phyloP scores from a whole-genome alignment of 1,140 invertebrate genomes.

The Matsumurasca onukii region DNA sequence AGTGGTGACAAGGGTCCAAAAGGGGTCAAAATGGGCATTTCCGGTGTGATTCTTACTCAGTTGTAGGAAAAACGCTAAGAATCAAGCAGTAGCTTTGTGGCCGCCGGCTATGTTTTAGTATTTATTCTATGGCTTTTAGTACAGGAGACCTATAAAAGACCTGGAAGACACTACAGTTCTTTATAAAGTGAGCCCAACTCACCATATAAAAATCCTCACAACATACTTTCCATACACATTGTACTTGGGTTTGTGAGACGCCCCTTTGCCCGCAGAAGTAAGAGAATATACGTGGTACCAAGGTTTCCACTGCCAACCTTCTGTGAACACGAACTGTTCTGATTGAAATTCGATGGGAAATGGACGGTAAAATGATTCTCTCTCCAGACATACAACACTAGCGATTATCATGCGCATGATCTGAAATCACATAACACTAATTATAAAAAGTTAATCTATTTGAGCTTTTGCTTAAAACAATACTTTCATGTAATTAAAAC shows the following conservation, averaged over 20 bases:
- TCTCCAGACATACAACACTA: constrained; percentile 30
- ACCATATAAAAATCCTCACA: constrained; percentile 39
- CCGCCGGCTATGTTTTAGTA: too few relatives aligned
- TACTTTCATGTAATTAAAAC: neutral
- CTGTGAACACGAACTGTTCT: constrained; percentile 14
- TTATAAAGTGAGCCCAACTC: too few relatives aligned
- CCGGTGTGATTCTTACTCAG: too few relatives aligned
- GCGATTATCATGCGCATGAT: constrained; percentile 29
- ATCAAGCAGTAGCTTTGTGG: too few relatives aligned
- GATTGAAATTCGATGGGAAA: constrained; percentile 32
- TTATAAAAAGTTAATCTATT: constrained; percentile 5
- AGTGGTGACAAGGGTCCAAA: too few relatives aligned
- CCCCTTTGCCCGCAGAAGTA: constrained; percentile 33
- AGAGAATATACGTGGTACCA: constrained; percentile 39
- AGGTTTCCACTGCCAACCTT: constrained; percentile 34
- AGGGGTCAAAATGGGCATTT: too few relatives aligned
- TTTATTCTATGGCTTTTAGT: too few relatives aligned
- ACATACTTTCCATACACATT: constrained; percentile 37
- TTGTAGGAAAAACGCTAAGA: too few relatives aligned
- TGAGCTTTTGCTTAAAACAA: neutral
- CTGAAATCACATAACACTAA: too few relatives aligned
- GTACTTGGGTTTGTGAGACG: constrained; percentile 30
- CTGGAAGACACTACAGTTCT: too few relatives aligned
- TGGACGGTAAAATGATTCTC: constrained; percentile 16
- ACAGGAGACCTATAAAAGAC: too few relatives aligned